Conservation (phyloP, 2,888 invertebrate genomes). For the Diarsia dahlii region DNA sequence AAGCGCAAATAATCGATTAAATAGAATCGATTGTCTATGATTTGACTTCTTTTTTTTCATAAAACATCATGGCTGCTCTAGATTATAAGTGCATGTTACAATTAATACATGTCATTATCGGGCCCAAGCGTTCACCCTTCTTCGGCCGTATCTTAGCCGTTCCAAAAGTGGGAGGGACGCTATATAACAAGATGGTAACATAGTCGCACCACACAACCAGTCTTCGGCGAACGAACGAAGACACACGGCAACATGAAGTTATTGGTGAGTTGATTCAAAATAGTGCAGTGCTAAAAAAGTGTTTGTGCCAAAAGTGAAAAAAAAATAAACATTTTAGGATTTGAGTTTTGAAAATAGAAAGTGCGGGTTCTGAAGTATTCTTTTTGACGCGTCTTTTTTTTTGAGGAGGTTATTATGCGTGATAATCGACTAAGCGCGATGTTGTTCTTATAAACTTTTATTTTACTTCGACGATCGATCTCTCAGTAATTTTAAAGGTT, state of each 20-base stretch:
- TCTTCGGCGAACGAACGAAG: conserved; percentile 88
- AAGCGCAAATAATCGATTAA: conserved; percentile 42
- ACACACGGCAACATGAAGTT: conserved; percentile 89
- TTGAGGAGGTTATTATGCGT: background rate
- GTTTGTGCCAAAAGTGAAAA: conserved; percentile 67
- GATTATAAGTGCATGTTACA: conserved; percentile 76
- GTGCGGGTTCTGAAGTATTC: conserved; percentile 46
- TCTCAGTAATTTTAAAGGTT: too few species aligned
- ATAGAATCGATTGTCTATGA: conserved; percentile 45
- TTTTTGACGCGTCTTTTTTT: conserved; percentile 12
- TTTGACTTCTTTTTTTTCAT: conserved; percentile 10
- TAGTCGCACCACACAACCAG: conserved; percentile 84
- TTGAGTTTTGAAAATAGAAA: conserved; percentile 58
- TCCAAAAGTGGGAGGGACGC: conserved; percentile 85
- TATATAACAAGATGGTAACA: conserved; percentile 82
- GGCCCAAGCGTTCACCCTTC: conserved; percentile 75
- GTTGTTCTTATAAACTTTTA: background rate
- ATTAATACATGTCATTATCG: conserved; percentile 84
- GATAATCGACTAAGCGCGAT: conserved; percentile 19
- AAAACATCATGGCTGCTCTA: conserved; percentile 58
- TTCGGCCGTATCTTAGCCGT: conserved; percentile 68
- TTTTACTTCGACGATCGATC: background rate
- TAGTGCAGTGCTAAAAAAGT: conserved; percentile 68
- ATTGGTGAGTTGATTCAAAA: conserved; percentile 83
- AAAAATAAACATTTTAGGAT: conserved; percentile 49